Evolutionary conservation across 2,797 vertebrate genomes (phyloP).

Genomic region (Myotis planiceps): DNA sequence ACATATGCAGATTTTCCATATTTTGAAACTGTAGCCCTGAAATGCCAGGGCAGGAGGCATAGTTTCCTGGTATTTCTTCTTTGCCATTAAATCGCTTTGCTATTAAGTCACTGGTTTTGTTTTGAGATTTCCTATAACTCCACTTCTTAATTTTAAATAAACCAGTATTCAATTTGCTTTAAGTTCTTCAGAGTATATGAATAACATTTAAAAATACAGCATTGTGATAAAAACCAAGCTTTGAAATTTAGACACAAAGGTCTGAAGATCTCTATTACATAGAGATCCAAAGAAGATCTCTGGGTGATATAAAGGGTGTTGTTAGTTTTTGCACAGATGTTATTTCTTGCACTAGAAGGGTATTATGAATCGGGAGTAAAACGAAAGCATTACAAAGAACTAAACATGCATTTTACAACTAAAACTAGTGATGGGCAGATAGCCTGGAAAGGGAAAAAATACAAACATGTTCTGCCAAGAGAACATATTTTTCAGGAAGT

Average conservation of each 20-base stretch:
- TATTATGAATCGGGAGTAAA: background rate
- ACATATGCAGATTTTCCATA: background rate
- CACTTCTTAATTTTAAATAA: background rate
- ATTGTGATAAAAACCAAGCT: background rate
- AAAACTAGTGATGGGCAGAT: background rate
- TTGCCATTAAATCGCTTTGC: background rate
- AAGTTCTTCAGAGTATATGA: background rate
- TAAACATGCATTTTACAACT: background rate
- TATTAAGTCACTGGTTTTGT: background rate
- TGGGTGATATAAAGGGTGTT: background rate
- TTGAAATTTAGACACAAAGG: conserved; percentile 2
- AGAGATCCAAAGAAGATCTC: background rate
- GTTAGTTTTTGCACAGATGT: background rate
- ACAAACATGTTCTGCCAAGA: background rate
- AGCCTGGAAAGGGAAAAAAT: background rate
- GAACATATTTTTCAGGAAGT: background rate
- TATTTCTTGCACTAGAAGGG: background rate
- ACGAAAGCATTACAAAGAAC: conserved; percentile 21
- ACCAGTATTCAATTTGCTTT: background rate
- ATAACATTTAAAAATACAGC: background rate
- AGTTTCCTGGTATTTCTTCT: background rate
- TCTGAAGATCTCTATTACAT: background rate
- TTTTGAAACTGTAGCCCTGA: background rate
- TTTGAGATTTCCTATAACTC: background rate
- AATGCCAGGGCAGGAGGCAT: background rate